Evolutionary conservation across 2,888 invertebrate genomes (phyloP), one percentile per base, ranked within the genome.

Genomic region (Itoplectis maculator): DNA sequence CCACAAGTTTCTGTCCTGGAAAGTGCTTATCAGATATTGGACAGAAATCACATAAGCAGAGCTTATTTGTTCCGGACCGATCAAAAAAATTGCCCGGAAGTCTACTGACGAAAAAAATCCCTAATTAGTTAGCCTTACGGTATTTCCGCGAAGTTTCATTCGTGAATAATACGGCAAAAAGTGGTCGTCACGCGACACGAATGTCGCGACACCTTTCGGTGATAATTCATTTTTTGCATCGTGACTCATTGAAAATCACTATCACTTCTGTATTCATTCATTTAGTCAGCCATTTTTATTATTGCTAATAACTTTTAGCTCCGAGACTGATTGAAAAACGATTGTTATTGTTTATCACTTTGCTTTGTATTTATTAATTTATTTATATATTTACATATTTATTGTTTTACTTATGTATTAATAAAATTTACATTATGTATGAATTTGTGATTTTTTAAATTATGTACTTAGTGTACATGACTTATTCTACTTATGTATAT

Each of bases 21-120:
- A 85, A 94, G 94, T 84, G 95, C 95, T 0, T 95, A 95, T 87
- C 90, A 93, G 63, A 93, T 94, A 2, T 87, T 95, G 9, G 95
- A 95, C 83, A 94, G 93, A 76, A 94, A 95, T 88, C 92, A 93
- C 9, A 94, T 96, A 74, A 95, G 94, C 86, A 93, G 94, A 81
- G 93, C 94, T 0, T 94, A 94, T 88, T 95, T 95, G 83, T 93
- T 94, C 66, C 93, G 94, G 75, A 96, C 96, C 0, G 95, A 96
- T 88, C 96, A 96, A 86, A 93, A 92, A 69, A 94, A 95, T 88
- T 96, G 96, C 84, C 93, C 93, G 9, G 82, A 76, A n/a, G 54
- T 69, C 29, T 69, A 79, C 49, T 82, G 45, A 74, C 4, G 54
- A 42, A 59, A 63, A 13, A 4, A 37, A 20, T 7, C 35, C 8